Base-by-base conservation (phyloP, 2,797 vertebrate genomes). In the Falco naumanni region DNA sequence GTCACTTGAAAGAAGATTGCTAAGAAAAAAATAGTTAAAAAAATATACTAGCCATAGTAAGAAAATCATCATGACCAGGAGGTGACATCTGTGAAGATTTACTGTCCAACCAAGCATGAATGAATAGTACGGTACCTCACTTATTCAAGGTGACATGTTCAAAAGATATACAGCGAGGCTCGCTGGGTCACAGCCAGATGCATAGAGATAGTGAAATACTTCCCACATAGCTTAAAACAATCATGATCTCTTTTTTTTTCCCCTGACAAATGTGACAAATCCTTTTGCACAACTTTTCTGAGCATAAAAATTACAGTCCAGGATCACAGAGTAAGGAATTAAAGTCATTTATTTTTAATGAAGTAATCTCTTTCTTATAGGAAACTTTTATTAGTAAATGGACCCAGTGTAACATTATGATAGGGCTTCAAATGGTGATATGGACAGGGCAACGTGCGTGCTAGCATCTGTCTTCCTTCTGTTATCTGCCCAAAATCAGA, bases 141-240 rank as follows among this genome's bases (percentile, higher is more conserved):
- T 95, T 92, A 94, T 37, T 77, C 68, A 90, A 95, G 84, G 89
- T 74, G 87, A 87, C 78, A 66, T 5, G 8, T 91, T 95, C 61
- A 71, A 78, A 91, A 94, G 48, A 71, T 61, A 77, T 4, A 57
- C 14, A 65, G 61, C 34, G 60, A 87, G 41, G 50, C 26, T 84
- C 41, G 22, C 18, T 65, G 37, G 59, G 11, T 60, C 64, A 70
- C 39, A 78, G 57, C 37, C 65, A 92, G 68, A 61, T 84, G 20
- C 60, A 64, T 45, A 51, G 64, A 90, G 34, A 65, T 41, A 89
- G 34, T 54, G 50, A 59, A 86, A 75, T 39, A 45, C 10, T 41
- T 94, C 47, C 69, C 43, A 64, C 31, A 74, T n/a, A 84, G 21
- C 47, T 87, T 87, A 59, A 84, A 64, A 90, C 11, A 31, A 81